Percentiles rank a stretch among this genome's conserved stretches.
Conservation (phyloP, 1,140 invertebrate species). For the Drosophila burlai region DNA sequence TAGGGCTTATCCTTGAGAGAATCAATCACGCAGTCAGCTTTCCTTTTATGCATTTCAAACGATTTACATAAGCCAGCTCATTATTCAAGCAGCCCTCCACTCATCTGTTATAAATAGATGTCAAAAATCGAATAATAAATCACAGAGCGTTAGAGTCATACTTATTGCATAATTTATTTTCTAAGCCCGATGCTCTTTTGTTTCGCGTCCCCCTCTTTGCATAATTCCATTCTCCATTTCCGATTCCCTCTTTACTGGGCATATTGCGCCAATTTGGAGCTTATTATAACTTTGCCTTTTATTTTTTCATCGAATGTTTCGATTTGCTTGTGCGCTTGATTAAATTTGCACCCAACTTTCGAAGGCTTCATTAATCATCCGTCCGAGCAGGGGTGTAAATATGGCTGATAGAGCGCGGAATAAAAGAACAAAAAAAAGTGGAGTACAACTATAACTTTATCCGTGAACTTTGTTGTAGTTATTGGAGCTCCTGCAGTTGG, state of each 20-base stretch:
- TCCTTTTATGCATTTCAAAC: slow-evolving; percentile 24
- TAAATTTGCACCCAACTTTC: slow-evolving; percentile 77
- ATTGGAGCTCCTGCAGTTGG: slow-evolving; percentile 61
- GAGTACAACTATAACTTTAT: slow-evolving; percentile 39
- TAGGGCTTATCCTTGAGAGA: background rate
- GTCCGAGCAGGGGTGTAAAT: slow-evolving; percentile 19
- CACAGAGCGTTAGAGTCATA: slow-evolving; percentile 35
- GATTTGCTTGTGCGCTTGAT: slow-evolving; percentile 77
- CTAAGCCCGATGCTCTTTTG: slow-evolving; percentile 60
- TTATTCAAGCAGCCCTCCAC: slow-evolving; percentile 35
- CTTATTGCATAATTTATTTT: slow-evolving; percentile 71
- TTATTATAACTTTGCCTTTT: slow-evolving; percentile 69
- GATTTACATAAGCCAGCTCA: slow-evolving; percentile 62
- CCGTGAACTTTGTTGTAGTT: slow-evolving; percentile 49
- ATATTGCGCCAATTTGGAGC: slow-evolving; percentile 75
- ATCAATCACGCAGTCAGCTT: slow-evolving; percentile 17
- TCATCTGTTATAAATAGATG: slow-evolving; percentile 42
- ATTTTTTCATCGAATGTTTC: slow-evolving; percentile 65
- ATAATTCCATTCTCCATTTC: slow-evolving; percentile 36
- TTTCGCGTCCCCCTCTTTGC: slow-evolving; percentile 17
- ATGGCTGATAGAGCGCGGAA: slow-evolving; percentile 12
- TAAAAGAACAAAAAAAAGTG: slow-evolving; percentile 2
- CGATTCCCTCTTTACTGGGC: slow-evolving; percentile 33
- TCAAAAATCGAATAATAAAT: slow-evolving; percentile 80
- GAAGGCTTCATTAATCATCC: slow-evolving; percentile 79